A percentile compares a stretch with the other conserved stretches of the same genome.
Conservation (phyloP, 1,140 invertebrate genomes). For the Pemphigus obesinymphae region DNA sequence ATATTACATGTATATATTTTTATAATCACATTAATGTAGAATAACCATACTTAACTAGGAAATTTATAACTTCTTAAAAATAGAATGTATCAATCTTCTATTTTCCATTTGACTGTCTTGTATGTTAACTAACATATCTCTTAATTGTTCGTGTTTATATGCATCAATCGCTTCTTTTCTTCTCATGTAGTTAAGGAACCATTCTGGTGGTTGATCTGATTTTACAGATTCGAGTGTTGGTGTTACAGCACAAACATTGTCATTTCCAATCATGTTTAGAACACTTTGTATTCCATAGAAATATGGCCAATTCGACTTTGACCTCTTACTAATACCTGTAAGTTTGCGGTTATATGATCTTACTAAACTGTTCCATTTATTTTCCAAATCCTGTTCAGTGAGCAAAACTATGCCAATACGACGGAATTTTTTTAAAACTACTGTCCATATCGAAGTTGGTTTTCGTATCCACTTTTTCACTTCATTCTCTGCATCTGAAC, state of each 20-base stretch:
- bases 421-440: slow-evolving; percentile 32
- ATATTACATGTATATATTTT: background rate
- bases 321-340: slow-evolving; percentile 6
- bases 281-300: slow-evolving; percentile 8
- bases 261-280: slow-evolving; percentile 2
- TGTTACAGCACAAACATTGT: background rate
- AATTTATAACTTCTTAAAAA: slow-evolving; percentile 31
- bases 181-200: slow-evolving; percentile 28
- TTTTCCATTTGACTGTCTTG: slow-evolving; percentile 31
- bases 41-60: background rate
- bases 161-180: slow-evolving; percentile 34
- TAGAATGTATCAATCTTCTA: slow-evolving; percentile 20
- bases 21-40: background rate
- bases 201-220: slow-evolving; percentile 29
- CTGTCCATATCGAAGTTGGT: slow-evolving; percentile 35
- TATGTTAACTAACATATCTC: slow-evolving; percentile 12
- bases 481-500: slow-evolving; percentile 22
- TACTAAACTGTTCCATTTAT: slow-evolving; percentile 36
- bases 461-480: slow-evolving; percentile 31
- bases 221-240: background rate
- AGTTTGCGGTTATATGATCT: slow-evolving; percentile 17
- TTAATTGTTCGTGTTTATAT: slow-evolving; percentile 22
- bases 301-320: slow-evolving; percentile 10
- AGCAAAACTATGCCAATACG: slow-evolving; percentile 1
- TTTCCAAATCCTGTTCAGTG: slow-evolving; percentile 34